phyloP scores from a whole-genome alignment of 1,140 invertebrate genomes.

The Drosophila novamexicana region DNA sequence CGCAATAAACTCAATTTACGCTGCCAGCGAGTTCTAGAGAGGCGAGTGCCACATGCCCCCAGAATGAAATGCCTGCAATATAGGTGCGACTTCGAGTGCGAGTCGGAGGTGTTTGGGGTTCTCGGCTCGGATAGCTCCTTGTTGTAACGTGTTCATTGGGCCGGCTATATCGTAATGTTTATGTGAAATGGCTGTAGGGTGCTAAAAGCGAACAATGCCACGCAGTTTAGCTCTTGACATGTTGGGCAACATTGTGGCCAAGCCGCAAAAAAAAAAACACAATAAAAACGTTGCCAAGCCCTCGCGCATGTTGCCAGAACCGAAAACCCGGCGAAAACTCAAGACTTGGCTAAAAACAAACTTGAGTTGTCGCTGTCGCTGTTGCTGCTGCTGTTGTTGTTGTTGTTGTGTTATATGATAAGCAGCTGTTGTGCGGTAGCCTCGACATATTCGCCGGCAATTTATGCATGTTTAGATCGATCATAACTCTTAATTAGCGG shows the following conservation, averaged over 20 bases:
- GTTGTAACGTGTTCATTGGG: constrained; percentile 70
- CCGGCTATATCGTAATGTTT: constrained; percentile 52
- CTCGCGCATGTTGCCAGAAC: constrained; percentile 45
- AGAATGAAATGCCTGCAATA: constrained; percentile 21
- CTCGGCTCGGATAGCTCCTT: constrained; percentile 27
- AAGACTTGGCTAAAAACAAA: constrained; percentile 8
- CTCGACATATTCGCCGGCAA: constrained; percentile 38
- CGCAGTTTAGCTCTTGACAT: constrained; percentile 70
- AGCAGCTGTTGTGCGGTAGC: constrained; percentile 46
- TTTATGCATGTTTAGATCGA: constrained; percentile 75
- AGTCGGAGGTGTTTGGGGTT: background rate
- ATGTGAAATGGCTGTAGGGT: constrained; percentile 70
- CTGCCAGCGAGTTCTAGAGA: constrained; percentile 50
- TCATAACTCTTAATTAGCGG: constrained; percentile 80
- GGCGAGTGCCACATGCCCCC: constrained; percentile 64
- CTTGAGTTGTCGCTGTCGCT: background rate
- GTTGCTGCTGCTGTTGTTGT: constrained; percentile 4
- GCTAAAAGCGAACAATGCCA: constrained; percentile 68
- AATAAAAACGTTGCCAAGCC: constrained; percentile 31
- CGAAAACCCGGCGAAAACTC: constrained; percentile 1
- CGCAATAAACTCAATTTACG: constrained; percentile 81
- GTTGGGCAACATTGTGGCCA: constrained; percentile 61
- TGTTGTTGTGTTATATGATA: constrained; percentile 30
- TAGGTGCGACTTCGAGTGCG: constrained; percentile 15
- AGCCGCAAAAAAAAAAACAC: constrained; percentile 1